Conservation (phyloP, 2,888 invertebrate genomes). For the Drosophila subsilvestris region DNA sequence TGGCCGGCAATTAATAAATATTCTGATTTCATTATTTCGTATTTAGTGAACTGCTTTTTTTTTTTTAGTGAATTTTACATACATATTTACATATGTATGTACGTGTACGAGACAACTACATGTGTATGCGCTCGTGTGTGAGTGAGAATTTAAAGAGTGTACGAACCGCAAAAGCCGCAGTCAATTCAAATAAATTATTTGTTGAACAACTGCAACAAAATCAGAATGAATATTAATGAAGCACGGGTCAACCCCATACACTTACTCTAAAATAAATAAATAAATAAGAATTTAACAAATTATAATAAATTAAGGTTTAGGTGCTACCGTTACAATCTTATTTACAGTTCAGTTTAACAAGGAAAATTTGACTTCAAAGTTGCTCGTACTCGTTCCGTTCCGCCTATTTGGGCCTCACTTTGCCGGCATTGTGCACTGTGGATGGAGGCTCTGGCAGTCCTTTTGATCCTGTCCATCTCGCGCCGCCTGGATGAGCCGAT, state of each 20-base stretch:
- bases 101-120: conserved; percentile 1
- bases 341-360: conserved; percentile 71
- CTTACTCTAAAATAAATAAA: conserved; percentile 39
- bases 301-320: conserved; percentile 50
- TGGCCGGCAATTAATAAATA: conserved; percentile 59
- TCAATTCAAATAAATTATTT: conserved; percentile 10
- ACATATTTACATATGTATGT: background rate
- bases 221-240: conserved; percentile 70
- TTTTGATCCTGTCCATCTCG: conserved; percentile 92
- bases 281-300: conserved; percentile 65
- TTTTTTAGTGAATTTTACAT: conserved; percentile 1
- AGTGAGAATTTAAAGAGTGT: conserved; percentile 37
- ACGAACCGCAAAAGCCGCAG: conserved; percentile 26
- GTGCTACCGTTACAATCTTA: conserved; percentile 46
- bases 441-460: conserved; percentile 89
- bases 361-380: conserved; percentile 64
- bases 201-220: conserved; percentile 57
- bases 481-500: conserved; percentile 91
- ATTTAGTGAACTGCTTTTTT: conserved; percentile 3
- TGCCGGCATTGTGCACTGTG: conserved; percentile 86
- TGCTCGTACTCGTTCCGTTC: conserved; percentile 23
- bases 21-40: conserved; percentile 71
- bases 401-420: conserved; percentile 33
- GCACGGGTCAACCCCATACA: conserved; percentile 10
- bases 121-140: background rate